Percentiles rank a stretch among this genome's conserved stretches.
Evolutionary conservation across 2,113 vertebrate species (phyloP).

Genomic region (Bagarius yarrelli): DNA sequence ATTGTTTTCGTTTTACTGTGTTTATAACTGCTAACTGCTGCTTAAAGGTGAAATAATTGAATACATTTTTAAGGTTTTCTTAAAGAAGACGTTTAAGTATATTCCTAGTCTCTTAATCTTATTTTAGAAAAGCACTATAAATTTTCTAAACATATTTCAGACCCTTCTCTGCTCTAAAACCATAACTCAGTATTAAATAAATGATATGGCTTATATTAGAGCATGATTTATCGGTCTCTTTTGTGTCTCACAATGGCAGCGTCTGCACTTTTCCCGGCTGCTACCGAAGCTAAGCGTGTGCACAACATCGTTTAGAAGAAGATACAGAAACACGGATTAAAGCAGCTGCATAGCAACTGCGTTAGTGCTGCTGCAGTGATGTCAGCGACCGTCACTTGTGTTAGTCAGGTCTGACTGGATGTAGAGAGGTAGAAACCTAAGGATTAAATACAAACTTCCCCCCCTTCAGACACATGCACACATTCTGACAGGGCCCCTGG

Average conservation of each 20-base stretch:
- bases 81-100: background rate
- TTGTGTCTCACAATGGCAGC: background rate
- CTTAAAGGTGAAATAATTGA: background rate
- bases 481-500: slow-evolving; percentile 23
- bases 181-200: background rate
- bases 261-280: background rate
- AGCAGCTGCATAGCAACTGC: background rate
- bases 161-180: background rate
- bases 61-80: no score
- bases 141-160: background rate
- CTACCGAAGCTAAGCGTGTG: background rate
- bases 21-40: background rate
- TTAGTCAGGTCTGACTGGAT: slow-evolving; percentile 34
- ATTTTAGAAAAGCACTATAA: background rate
- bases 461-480: background rate
- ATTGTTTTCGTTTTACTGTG: background rate
- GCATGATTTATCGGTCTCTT: background rate
- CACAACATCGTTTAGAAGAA: background rate
- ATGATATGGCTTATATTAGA: background rate
- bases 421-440: background rate
- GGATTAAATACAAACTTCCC: background rate
- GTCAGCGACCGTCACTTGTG: slow-evolving; percentile 23
- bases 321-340: background rate
- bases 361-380: slow-evolving; percentile 1
- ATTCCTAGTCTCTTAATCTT: background rate